Conservation (phyloP, 2,797 vertebrate species). For the Acanthurus tractus region DNA sequence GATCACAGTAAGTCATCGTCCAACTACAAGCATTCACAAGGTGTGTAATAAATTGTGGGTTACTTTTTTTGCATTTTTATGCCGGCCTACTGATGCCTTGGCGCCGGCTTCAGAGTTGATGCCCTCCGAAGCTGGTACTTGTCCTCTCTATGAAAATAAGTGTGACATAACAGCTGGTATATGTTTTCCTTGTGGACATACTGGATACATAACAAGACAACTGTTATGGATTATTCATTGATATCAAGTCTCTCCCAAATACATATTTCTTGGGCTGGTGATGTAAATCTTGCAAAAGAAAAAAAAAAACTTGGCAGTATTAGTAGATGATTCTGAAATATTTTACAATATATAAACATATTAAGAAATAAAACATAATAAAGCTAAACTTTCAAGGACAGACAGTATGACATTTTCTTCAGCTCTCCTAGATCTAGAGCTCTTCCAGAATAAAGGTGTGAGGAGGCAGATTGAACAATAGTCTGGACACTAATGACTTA, state of each 20-base stretch:
- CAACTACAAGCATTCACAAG: constrained; percentile 77
- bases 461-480: background rate
- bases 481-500: background rate
- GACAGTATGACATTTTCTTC: too few relatives aligned
- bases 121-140: constrained; percentile 74
- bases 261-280: background rate
- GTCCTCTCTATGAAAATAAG: constrained; percentile 85
- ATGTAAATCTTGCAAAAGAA: background rate
- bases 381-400: too few relatives aligned
- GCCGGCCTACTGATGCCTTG: constrained; percentile 78
- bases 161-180: constrained; percentile 71
- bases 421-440: too few relatives aligned
- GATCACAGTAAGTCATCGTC: constrained; percentile 58
- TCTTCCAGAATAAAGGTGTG: background rate
- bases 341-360: background rate
- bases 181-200: constrained; percentile 46
- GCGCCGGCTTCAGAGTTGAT: constrained; percentile 77
- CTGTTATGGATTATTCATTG: constrained; percentile 27
- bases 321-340: background rate
- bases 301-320: background rate
- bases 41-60: constrained; percentile 71
- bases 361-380: background rate
- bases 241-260: constrained; percentile 51
- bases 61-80: constrained; percentile 85
- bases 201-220: constrained; percentile 45